Evolutionary conservation across 2,888 invertebrate species (phyloP), one percentile per base, ranked within the genome.

Genomic region (Ischnus inquisitorius): DNA sequence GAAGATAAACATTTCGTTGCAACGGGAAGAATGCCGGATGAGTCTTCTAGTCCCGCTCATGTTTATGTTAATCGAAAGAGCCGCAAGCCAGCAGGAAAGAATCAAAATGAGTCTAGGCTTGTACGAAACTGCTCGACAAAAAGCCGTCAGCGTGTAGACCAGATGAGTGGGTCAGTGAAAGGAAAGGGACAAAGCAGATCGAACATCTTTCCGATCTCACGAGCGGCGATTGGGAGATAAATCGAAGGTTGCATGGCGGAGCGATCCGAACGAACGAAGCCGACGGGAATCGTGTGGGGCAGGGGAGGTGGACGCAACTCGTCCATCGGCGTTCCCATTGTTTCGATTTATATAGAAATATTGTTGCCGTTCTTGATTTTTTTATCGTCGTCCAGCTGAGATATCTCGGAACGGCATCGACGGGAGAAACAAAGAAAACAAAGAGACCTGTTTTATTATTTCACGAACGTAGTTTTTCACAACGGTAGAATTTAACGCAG

Each of bases 401-500:
- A 65, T 76, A 69, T 54, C 74, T 69, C 57, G 51, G 48, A 79
- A 83, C 64, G 48, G 41, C 34, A n/a, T 65, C 68, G 39, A 39
- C 39, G 62, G 69, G 14, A 68, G 41, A 78, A 22, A 60, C 28
- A 19, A 41, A 34, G 43, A 39, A 41, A 51, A 68, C 69, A 74
- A 43, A 34, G 64, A 79, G 62, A 69, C 64, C 75, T 71, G 69
- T 74, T 69, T 75, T 79, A 75, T 83, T 75, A 79, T 8, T 82
- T 60, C 72, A 68, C 34, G 67, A 78, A 71, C 68, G n/a, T n/a
- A n/a, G n/a, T n/a, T n/a, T n/a, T n/a, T n/a, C n/a, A n/a, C n/a
- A n/a, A n/a, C n/a, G n/a, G 79, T 84, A 82, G 82, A 84, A 79
- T 82, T 82, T 84, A 79, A 82, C 82, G 79, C 62, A 69, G 43